Evolutionary conservation across 1,140 invertebrate species (phyloP).

Genomic region (Hylyphantes graminicola): DNA sequence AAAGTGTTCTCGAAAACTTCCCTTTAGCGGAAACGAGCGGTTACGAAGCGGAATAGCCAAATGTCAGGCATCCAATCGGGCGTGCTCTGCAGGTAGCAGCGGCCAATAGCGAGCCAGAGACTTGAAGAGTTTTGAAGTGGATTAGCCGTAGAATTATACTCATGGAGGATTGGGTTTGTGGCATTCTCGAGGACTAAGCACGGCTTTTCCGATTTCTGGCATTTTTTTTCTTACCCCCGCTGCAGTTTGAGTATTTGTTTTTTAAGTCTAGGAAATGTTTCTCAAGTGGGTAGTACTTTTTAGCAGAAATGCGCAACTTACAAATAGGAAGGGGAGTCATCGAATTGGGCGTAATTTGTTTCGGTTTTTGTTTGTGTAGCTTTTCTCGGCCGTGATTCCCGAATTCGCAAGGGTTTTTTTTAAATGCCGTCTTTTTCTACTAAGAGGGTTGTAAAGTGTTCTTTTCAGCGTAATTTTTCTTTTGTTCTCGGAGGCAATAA

Average conservation of each 20-base stretch:
- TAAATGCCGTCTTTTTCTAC: not conserved
- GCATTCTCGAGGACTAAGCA: constrained; percentile 59
- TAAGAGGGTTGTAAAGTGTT: too few relatives aligned
- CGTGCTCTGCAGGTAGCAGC: constrained; percentile 43
- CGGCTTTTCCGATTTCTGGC: constrained; percentile 15
- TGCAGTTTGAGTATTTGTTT: constrained; percentile 25
- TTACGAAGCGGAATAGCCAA: constrained; percentile 50
- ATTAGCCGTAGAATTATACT: constrained; percentile 49
- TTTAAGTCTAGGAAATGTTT: constrained; percentile 31
- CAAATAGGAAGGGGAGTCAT: constrained; percentile 8
- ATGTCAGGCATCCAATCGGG: constrained; percentile 56
- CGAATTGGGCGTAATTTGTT: constrained; percentile 16
- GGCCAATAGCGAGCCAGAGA: constrained; percentile 30
- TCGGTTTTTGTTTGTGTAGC: constrained; percentile 29
- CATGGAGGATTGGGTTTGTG: constrained; percentile 58
- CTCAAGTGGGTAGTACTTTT: constrained; percentile 39
- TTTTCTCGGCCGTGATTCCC: constrained; percentile 18
- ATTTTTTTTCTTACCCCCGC: constrained; percentile 15
- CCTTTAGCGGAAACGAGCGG: constrained; percentile 52
- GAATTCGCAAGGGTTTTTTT: constrained; percentile 12
- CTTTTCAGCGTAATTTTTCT: too few relatives aligned
- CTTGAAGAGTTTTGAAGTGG: constrained; percentile 50
- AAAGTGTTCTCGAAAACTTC: constrained; percentile 61
- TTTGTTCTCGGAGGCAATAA: too few relatives aligned
- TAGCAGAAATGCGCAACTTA: constrained; percentile 38